Percentiles rank a stretch among this genome's conserved stretches.
phyloP scores from a whole-genome alignment of 2,113 vertebrate species.

The Bungarus multicinctus region DNA sequence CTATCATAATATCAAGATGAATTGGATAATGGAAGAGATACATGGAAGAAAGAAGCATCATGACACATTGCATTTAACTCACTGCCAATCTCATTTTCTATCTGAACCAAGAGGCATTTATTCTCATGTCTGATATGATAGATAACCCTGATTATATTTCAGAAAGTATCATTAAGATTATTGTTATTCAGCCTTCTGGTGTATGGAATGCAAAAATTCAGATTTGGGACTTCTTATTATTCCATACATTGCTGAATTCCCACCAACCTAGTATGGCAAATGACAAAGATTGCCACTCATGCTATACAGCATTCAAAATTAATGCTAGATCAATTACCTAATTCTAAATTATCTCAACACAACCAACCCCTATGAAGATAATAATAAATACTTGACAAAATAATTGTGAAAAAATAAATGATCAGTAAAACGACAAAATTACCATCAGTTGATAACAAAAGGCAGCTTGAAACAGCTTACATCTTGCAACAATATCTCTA shows the following conservation, averaged over 20 bases:
- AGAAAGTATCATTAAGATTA: neutral
- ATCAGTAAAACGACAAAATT: neutral
- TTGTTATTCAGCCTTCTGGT: neutral
- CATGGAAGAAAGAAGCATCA: neutral
- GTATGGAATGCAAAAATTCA: neutral
- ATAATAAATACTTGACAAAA: neutral
- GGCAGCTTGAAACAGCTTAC: neutral
- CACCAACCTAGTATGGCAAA: neutral
- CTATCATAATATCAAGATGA: neutral
- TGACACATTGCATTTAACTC: neutral
- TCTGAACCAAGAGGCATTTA: neutral
- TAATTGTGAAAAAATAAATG: neutral
- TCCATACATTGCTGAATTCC: neutral
- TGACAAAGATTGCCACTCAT: neutral
- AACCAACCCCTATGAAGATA: neutral
- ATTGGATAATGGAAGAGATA: neutral
- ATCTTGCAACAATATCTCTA: neutral
- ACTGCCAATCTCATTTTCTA: neutral
- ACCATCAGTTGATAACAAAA: neutral
- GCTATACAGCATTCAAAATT: neutral
- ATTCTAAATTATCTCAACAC: neutral
- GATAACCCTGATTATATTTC: neutral
- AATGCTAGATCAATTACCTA: neutral
- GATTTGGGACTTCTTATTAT: neutral
- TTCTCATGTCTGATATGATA: neutral